Evolutionary conservation across 2,888 invertebrate genomes (phyloP).

Genomic region (Dicycla oo): DNA sequence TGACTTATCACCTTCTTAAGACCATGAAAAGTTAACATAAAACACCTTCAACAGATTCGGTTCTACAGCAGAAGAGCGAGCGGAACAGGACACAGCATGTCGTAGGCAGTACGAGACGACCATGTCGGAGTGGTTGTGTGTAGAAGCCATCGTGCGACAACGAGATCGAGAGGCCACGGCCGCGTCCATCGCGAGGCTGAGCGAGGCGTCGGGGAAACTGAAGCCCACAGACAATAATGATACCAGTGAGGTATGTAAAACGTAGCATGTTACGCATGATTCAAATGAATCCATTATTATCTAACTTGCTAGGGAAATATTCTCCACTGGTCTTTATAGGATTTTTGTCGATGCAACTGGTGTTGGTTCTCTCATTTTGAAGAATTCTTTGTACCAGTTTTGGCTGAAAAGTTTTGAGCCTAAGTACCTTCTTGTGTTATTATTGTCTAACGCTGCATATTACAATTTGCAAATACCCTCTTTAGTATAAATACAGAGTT

Average conservation of each 20-base stretch:
- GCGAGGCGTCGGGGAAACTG: slow-evolving; percentile 92
- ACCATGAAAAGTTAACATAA: neutral
- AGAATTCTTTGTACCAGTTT: neutral
- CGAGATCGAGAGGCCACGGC: slow-evolving; percentile 95
- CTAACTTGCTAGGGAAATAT: neutral
- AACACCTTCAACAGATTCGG: slow-evolving; percentile 89
- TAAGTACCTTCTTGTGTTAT: no score
- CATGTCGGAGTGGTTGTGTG: slow-evolving; percentile 98
- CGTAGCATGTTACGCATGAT: neutral
- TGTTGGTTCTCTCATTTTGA: neutral
- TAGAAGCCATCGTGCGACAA: slow-evolving; percentile 97
- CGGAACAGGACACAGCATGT: slow-evolving; percentile 92
- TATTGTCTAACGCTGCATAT: no score
- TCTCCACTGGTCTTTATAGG: neutral
- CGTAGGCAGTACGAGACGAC: slow-evolving; percentile 96
- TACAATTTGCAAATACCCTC: no score
- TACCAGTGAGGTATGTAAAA: slow-evolving; percentile 75
- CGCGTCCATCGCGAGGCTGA: slow-evolving; percentile 95
- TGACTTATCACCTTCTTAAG: neutral
- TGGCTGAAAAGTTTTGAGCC: no score
- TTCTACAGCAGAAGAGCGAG: slow-evolving; percentile 92
- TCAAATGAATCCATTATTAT: neutral
- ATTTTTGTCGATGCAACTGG: neutral
- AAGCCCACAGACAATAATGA: slow-evolving; percentile 78
- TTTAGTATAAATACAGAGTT: no score